phyloP scores from a whole-genome alignment of 2,888 invertebrate species.

The Bombylius discolor region DNA sequence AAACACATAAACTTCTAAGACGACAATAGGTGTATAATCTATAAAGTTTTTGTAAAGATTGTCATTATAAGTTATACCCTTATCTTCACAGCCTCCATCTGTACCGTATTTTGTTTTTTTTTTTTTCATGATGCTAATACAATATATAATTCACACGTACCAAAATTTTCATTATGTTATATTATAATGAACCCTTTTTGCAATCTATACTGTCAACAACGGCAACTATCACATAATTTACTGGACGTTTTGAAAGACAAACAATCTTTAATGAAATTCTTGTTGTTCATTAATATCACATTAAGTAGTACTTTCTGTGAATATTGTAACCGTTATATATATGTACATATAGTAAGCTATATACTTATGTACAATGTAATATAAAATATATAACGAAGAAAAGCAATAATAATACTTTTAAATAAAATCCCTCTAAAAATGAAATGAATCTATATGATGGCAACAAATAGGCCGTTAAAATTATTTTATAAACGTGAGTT shows the following conservation, averaged over 20 bases:
- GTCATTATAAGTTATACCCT: too few species aligned
- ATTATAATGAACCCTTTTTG: conserved; percentile 9
- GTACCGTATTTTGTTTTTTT: too few species aligned
- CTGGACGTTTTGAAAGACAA: conserved; percentile 49
- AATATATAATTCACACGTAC: not conserved
- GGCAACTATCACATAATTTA: conserved; percentile 39
- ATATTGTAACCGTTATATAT: not conserved
- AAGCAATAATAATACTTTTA: too few species aligned
- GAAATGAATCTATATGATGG: not conserved
- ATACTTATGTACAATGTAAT: too few species aligned
- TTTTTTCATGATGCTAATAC: too few species aligned
- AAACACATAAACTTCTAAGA: too few species aligned
- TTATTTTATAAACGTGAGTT: conserved; percentile 7
- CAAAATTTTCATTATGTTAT: not conserved
- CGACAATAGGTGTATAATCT: too few species aligned
- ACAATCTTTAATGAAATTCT: conserved; percentile 53
- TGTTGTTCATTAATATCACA: conserved; percentile 54
- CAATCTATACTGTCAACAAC: conserved; percentile 22
- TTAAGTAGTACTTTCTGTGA: conserved; percentile 30
- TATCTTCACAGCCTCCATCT: too few species aligned
- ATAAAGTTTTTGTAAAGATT: too few species aligned
- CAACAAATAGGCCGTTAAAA: conserved; percentile 7
- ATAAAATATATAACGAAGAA: too few species aligned
- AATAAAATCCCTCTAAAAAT: too few species aligned
- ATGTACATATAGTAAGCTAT: not conserved